Conservation (phyloP, 2,888 invertebrate species). For the Frankliniella fusca region DNA sequence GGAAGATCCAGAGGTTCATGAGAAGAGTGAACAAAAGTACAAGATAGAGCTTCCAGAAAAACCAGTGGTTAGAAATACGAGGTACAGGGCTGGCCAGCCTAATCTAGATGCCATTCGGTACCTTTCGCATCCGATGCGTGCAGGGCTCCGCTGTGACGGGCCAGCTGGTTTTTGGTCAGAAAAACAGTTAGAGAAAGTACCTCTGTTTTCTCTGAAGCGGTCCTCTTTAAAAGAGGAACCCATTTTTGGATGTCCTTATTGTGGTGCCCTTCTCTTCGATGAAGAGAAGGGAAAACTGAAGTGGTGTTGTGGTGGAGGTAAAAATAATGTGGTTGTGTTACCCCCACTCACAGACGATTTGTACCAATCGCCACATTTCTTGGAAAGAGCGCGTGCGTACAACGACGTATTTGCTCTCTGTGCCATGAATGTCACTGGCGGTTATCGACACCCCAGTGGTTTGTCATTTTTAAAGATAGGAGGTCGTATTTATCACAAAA, state of each 20-base stretch:
- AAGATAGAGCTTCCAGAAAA: not conserved
- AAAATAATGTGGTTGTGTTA: slow-evolving; percentile 13
- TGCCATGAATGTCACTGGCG: slow-evolving; percentile 29
- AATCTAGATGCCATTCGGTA: not conserved
- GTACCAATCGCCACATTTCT: slow-evolving; percentile 28
- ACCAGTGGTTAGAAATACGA: not conserved
- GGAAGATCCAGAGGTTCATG: not conserved
- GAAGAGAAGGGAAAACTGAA: slow-evolving; percentile 28
- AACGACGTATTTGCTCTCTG: slow-evolving; percentile 33
- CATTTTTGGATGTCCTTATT: not conserved
- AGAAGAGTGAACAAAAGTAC: not conserved
- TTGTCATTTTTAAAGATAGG: slow-evolving; percentile 33
- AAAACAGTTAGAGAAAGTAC: not conserved
- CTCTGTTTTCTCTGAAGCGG: not conserved
- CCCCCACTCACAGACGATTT: slow-evolving; percentile 28
- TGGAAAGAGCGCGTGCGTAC: slow-evolving; percentile 30
- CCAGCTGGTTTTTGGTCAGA: not conserved
- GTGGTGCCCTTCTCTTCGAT: slow-evolving; percentile 30
- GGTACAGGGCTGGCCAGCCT: not conserved
- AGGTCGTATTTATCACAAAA: slow-evolving; percentile 32
- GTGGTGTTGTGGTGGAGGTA: slow-evolving; percentile 32
- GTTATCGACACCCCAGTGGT: slow-evolving; percentile 29
- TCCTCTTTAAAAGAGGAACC: not conserved
- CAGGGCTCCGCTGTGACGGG: not conserved
- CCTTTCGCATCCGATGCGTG: not conserved